Evolutionary conservation across 2,797 vertebrate genomes (phyloP).

Genomic region (Hippoglossus hippoglossus): DNA sequence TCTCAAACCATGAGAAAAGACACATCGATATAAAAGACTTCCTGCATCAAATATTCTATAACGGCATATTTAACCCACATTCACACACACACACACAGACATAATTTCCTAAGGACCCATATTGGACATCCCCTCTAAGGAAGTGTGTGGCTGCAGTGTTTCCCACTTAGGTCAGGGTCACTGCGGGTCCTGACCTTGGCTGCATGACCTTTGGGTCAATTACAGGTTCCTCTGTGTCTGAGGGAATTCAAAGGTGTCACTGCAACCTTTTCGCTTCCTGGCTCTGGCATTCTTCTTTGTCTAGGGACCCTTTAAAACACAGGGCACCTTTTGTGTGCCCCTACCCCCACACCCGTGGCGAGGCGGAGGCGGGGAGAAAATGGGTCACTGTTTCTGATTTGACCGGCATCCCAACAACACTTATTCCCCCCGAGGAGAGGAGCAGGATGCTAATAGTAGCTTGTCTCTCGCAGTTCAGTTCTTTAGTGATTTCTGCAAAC

Average conservation of each 20-base stretch:
- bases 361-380: conserved; percentile 76
- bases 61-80: conserved; percentile 2
- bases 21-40: not conserved
- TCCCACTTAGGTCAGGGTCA: conserved; percentile 51
- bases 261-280: conserved; percentile 73
- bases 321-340: conserved; percentile 85
- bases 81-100: not conserved
- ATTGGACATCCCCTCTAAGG: not conserved
- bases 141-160: conserved; percentile 21
- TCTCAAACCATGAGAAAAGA: not conserved
- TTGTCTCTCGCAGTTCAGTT: conserved; percentile 38
- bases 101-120: not conserved
- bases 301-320: conserved; percentile 79
- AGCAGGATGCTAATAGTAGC: conserved; percentile 58
- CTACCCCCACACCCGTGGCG: conserved; percentile 53
- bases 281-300: conserved; percentile 78
- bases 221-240: conserved; percentile 61
- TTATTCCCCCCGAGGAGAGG: conserved; percentile 53
- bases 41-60: conserved; percentile 8
- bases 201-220: conserved; percentile 58
- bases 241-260: conserved; percentile 74
- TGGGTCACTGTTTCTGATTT: conserved; percentile 87
- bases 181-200: conserved; percentile 49
- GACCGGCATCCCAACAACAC: conserved; percentile 50
- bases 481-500: conserved; percentile 58